phyloP scores from a whole-genome alignment of 2,888 invertebrate genomes.

The Eupithecia exiguata region DNA sequence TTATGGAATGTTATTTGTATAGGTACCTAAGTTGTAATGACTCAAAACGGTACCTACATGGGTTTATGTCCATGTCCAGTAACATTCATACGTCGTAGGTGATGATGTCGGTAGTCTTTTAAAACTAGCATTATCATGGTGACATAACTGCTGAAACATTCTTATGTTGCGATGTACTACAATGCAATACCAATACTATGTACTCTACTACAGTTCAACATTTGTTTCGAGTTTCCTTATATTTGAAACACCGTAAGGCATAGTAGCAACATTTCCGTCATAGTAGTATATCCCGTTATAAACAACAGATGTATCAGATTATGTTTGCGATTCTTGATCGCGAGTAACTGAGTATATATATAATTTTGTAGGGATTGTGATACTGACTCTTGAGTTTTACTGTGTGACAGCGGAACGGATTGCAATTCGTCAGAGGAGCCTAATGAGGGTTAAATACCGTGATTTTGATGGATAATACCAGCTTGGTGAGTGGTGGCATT shows the following conservation, averaged over 20 bases:
- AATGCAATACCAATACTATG: neutral
- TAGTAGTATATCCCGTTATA: neutral
- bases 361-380: neutral
- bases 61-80: neutral
- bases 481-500: conserved; percentile 37
- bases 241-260: neutral
- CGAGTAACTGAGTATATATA: neutral
- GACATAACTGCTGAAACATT: neutral
- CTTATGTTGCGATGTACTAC: neutral
- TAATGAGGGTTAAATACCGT: conserved; percentile 53
- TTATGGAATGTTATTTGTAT: neutral
- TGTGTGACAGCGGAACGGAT: conserved; percentile 41
- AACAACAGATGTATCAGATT: neutral
- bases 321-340: neutral
- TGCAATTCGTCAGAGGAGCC: conserved; percentile 48
- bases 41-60: neutral
- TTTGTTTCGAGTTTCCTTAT: neutral
- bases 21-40: neutral
- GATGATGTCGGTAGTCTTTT: neutral
- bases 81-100: neutral
- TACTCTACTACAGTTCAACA: neutral
- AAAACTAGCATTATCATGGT: neutral
- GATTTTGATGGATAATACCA: conserved; percentile 52
- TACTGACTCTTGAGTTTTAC: conserved; percentile 15
- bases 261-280: neutral